Conservation (phyloP, 2,113 vertebrate genomes). For the Pagrus major region DNA sequence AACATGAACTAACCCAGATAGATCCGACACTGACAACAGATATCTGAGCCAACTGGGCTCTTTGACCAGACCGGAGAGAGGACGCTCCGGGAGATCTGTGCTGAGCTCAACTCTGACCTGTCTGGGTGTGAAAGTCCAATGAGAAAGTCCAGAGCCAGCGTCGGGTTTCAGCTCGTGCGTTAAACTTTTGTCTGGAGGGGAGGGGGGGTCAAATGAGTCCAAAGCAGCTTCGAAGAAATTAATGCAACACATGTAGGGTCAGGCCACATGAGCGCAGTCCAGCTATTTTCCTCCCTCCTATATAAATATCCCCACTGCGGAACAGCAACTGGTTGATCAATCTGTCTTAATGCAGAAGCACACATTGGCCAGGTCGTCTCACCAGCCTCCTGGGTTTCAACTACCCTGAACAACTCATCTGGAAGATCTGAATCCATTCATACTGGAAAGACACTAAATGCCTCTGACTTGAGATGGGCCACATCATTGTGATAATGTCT, state of each 20-base stretch:
- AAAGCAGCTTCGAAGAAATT: constrained; percentile 44
- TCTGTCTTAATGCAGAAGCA: constrained; percentile 48
- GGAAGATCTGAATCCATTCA: constrained; percentile 55
- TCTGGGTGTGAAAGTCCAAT: constrained; percentile 63
- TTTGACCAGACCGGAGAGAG: constrained; percentile 39
- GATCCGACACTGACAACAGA: constrained; percentile 32
- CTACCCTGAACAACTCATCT: constrained; percentile 56
- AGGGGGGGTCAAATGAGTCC: constrained; percentile 64
- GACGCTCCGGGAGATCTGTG: constrained; percentile 27
- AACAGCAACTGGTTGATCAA: constrained; percentile 63
- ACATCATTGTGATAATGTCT: constrained; percentile 50
- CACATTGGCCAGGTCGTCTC: constrained; percentile 32
- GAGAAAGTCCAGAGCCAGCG: constrained; percentile 67
- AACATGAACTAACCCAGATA: constrained; percentile 28
- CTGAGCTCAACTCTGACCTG: constrained; percentile 67
- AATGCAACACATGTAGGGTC: constrained; percentile 65
- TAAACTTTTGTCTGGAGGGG: constrained; percentile 37
- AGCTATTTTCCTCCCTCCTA: constrained; percentile 33
- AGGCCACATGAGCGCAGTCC: constrained; percentile 43
- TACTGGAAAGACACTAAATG: constrained; percentile 56
- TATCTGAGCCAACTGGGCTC: constrained; percentile 39
- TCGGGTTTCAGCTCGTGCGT: constrained; percentile 59
- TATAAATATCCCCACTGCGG: constrained; percentile 53
- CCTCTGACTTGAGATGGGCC: constrained; percentile 62
- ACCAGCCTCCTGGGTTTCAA: constrained; percentile 40